Base-by-base conservation (phyloP, 2,797 vertebrate genomes). In the Rhodeus uyekii region DNA sequence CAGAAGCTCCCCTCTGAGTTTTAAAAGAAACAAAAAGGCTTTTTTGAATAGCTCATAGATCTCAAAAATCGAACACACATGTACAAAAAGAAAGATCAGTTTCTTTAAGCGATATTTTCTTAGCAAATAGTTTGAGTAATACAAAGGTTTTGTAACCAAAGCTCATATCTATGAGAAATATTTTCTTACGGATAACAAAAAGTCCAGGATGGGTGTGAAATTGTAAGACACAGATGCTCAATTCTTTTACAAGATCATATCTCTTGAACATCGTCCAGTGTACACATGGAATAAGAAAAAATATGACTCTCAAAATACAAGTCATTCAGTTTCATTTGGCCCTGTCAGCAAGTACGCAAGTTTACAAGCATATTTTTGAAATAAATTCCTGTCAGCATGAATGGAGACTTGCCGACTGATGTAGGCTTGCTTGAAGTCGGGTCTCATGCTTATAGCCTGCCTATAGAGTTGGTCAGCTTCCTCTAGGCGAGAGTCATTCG, bases 381-480 rank as follows among this genome's bases (percentile, higher is more conserved):
- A n/a, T n/a, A n/a, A n/a, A n/a, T n/a, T 39, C 73, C 3, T 12
- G 34, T 39, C 67, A 44, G 34, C 4, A 38, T 13, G 24, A 74
- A 39, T 19, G 9, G 12, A 13, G 3, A 82, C 88, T 88, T 94
- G 95, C 98, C 98, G 97, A 96, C 98, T 99, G 85, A 99, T 99
- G 89, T 99, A 99, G 78, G 98, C 98, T 78, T 99, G 98, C 86
- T 99, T 99, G 93, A 99, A 99, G 93, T 99, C 98, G 0, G 98
- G 98, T 53, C 98, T 96, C 98, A 99, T 99, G 92, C 98, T 99
- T 92, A 99, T 99, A 8, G 98, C 98, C 84, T 99, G 98, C 80
- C 97, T 93, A 90, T 99, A 99, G 2, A 99, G 95, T 82, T 99
- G 98, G 91, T 99, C 98, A 0, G 98, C 98, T 92, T 99, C 98